A percentile compares a stretch with the other conserved stretches of the same genome.
These are phyloP conservation scores for Rhimphoctona megacephalus DNA, from an alignment of 2,888 invertebrate genomes.

Conservation along the genomic window DNA sequence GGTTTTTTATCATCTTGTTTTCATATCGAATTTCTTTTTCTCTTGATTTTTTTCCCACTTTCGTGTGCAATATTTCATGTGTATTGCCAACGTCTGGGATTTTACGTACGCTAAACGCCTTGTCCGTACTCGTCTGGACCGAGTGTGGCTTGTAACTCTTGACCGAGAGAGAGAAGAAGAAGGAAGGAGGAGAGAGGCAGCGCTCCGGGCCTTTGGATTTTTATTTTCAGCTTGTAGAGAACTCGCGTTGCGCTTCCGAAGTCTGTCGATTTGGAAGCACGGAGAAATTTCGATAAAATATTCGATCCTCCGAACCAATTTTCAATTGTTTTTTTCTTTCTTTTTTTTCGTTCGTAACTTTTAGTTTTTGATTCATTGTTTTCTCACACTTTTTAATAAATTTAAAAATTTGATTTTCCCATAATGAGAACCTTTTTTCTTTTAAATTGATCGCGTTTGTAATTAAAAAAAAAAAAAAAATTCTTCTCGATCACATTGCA, in stretches of 20 bases:
- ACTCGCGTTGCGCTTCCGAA: conserved; percentile 45
- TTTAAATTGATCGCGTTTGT: not conserved
- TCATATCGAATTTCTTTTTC: not conserved
- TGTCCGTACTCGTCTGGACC: not conserved
- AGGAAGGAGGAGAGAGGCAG: conserved; percentile 25
- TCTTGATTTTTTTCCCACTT: not conserved
- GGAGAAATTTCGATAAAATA: not conserved
- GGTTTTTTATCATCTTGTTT: not conserved
- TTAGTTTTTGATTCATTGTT: not conserved
- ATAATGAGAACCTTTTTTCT: not conserved
- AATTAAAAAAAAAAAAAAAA: not conserved
- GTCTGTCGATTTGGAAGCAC: conserved; percentile 19
- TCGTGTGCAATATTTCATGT: not conserved
- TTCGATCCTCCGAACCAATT: not conserved
- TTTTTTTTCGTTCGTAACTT: not conserved
- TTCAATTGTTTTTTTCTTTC: too few relatives aligned
- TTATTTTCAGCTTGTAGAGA: conserved; percentile 67
- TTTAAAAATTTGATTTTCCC: not conserved
- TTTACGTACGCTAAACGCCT: not conserved
- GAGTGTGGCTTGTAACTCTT: conserved; percentile 3
- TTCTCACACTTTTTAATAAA: not conserved
- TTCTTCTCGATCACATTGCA: not conserved
- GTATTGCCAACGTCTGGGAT: not conserved
- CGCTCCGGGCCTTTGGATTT: conserved; percentile 51
- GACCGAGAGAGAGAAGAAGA: conserved; percentile 6